A percentile compares a stretch with the other conserved stretches of the same genome.
phyloP scores from a whole-genome alignment of 2,888 invertebrate genomes.

The Papilio gigon region DNA sequence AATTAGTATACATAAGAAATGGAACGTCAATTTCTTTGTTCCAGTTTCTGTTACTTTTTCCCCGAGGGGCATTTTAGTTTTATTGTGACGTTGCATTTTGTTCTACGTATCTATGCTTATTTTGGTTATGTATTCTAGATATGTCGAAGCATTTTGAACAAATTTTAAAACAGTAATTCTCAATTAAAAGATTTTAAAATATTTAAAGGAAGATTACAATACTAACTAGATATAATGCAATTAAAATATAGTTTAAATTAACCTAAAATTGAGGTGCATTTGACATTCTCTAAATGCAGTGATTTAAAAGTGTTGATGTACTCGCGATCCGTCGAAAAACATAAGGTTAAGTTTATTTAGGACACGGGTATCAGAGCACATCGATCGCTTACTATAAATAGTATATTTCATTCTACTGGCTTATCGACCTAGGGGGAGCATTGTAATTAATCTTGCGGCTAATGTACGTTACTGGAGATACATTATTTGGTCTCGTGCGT shows the following conservation, averaged over 20 bases:
- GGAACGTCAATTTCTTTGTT: constrained; percentile 37
- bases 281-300: constrained; percentile 21
- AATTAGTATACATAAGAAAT: constrained; percentile 39
- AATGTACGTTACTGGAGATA: constrained; percentile 30
- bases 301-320: constrained; percentile 26
- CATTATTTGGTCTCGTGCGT: constrained; percentile 30
- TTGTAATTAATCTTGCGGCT: constrained; percentile 39
- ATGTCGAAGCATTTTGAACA: neutral
- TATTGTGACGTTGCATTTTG: constrained; percentile 34
- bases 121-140: constrained; percentile 17
- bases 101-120: constrained; percentile 6
- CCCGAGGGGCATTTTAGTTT: constrained; percentile 32
- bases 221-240: too few species aligned
- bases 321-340: constrained; percentile 16
- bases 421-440: constrained; percentile 35
- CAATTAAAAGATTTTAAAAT: too few species aligned
- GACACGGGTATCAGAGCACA: constrained; percentile 35
- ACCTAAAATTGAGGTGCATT: constrained; percentile 22
- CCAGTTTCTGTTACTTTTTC: constrained; percentile 34
- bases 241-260: neutral
- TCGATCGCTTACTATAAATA: constrained; percentile 45
- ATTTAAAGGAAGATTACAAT: too few species aligned
- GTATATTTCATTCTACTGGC: constrained; percentile 41
- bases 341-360: neutral
- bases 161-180: neutral